These are phyloP conservation scores for Girardia tigrina DNA, from an alignment of 2,888 invertebrate species.

Conservation along the genomic window DNA sequence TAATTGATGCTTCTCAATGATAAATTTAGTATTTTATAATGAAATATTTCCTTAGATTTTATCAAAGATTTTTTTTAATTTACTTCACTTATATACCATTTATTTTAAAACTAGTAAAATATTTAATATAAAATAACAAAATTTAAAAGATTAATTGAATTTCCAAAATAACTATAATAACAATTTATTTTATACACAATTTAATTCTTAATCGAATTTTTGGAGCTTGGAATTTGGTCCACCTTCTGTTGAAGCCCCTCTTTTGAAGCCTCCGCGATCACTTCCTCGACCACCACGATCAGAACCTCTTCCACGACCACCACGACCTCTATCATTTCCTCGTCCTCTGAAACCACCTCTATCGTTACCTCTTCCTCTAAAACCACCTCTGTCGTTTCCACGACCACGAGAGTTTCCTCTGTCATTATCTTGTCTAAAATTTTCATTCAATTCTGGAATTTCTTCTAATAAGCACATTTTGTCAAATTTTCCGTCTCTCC, in stretches of 20 bases:
- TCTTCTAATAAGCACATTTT: neutral
- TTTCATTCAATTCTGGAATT: neutral
- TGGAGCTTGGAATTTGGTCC: neutral
- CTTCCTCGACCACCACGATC: neutral
- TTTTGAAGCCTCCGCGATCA: too few species aligned
- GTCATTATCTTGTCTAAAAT: too few species aligned
- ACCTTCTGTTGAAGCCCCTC: neutral
- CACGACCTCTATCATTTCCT: neutral
- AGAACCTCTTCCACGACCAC: neutral
- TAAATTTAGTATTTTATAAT: too few species aligned
- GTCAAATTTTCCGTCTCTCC: neutral
- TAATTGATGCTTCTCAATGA: too few species aligned
- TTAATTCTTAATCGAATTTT: neutral
- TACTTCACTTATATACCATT: too few species aligned
- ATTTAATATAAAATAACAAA: too few species aligned
- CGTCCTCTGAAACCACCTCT: neutral
- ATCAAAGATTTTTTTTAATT: too few species aligned
- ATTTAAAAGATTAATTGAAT: too few species aligned
- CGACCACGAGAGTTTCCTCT: neutral
- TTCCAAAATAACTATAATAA: too few species aligned
- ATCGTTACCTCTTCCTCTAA: neutral
- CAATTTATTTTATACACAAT: too few species aligned
- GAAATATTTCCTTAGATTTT: too few species aligned
- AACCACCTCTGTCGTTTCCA: neutral
- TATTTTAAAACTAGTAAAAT: too few species aligned